Base-by-base conservation (phyloP, 2,888 invertebrate genomes). In the Tromatobia lineatoria region DNA sequence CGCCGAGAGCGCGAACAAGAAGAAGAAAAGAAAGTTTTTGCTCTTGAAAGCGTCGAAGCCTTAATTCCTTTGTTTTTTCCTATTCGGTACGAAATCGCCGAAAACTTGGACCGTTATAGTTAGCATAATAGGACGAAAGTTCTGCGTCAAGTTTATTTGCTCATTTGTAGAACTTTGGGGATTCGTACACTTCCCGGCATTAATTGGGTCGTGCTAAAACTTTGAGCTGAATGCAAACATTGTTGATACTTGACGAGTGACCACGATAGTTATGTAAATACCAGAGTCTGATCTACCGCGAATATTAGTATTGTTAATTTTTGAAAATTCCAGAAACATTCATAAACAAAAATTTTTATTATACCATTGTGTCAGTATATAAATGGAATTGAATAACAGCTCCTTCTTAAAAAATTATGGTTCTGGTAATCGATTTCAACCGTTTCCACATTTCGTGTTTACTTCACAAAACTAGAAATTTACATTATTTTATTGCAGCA, bases 71-170 rank as follows among this genome's bases (percentile, higher is more conserved):
- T 15, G 59, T 76, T 6, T 76, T 54, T 25, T 45, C 11, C 25
- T 42, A 42, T 13, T 23, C 38, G 20, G n/a, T 8, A 10, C 52
- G 57, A 18, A 50, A 29, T 54, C 45, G 23, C 45, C 7, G 23
- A 54, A 57, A 29, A 64, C 23, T 18, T 11, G 10, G 23, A 6
- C 59, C 42, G 42, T 61, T 20, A 42, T 69, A 57, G 69, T 78
- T 64, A 61, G 45, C 13, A 52, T 78, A 74, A 78, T 78, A 45
- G 67, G 18, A 52, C 3, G n/a, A 64, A 67, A 74, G 23, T 29
- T 78, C 78, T 78, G 69, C 64, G 57, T 25, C 67, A 77, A 71
- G 38, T 50, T 77, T 59, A 67, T 77, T 82, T 50, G 82, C 71
- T 82, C 73, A 59, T 82, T 82, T 67, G 50, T 38, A 67, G 50